phyloP scores from a whole-genome alignment of 2,888 invertebrate species.

The Herminia tarsipennalis region DNA sequence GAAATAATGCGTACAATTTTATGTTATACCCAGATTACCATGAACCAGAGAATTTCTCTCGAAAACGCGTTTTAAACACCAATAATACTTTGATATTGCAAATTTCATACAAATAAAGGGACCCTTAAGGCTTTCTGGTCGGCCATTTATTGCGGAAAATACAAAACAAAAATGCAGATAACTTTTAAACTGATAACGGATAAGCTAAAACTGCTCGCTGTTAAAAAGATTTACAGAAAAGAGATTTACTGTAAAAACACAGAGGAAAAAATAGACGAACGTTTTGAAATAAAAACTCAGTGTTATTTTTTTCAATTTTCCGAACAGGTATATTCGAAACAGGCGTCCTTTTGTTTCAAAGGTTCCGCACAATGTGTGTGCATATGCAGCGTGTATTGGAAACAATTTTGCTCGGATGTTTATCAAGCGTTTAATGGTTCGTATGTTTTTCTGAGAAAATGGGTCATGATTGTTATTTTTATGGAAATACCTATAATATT shows the following conservation, averaged over 20 bases:
- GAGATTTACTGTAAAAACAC: background rate
- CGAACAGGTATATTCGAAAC: background rate
- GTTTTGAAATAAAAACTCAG: constrained; percentile 2
- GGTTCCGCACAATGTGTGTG: background rate
- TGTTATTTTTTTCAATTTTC: constrained; percentile 9
- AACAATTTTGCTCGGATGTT: background rate
- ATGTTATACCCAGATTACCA: background rate
- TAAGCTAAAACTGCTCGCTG: constrained; percentile 22
- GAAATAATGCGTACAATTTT: background rate
- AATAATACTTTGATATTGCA: constrained; percentile 18
- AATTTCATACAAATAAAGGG: constrained; percentile 16
- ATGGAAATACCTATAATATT: no score
- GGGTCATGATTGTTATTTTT: background rate
- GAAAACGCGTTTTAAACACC: constrained; percentile 5
- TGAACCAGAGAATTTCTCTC: constrained; percentile 1
- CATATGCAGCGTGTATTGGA: background rate
- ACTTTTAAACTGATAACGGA: constrained; percentile 30
- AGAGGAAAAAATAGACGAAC: background rate
- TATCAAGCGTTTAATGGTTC: no score
- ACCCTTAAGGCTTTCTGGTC: constrained; percentile 10
- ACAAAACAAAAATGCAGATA: constrained; percentile 30
- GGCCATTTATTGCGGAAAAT: constrained; percentile 27
- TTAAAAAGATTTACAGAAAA: constrained; percentile 29
- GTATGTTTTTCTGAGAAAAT: background rate
- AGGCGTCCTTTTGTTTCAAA: background rate